Base-by-base conservation (phyloP, 2,797 vertebrate species). In the Buphagus erythrorhynchus region DNA sequence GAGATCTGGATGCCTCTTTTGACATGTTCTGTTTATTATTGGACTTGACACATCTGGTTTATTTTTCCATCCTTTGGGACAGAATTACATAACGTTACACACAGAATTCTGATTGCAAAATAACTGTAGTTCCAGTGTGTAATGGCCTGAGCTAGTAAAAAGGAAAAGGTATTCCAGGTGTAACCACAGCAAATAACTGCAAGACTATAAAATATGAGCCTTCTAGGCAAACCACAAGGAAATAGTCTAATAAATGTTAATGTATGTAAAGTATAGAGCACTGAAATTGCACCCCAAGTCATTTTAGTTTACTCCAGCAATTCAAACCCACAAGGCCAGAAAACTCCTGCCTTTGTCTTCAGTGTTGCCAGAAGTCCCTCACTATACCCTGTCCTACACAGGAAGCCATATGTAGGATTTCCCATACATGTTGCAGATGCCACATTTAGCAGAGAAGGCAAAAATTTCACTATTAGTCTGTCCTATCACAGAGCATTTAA, bases 161-260 rank as follows among this genome's bases (percentile, higher is more conserved):
- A 89, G 81, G 33, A 49, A 52, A 63, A 66, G 20, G n/a, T 43
- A 80, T 65, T 92, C 46, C 77, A 88, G 24, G 52, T 74, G 29
- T 67, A 91, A 59, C 86, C 49, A 89, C 43, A 85, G 21, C 1
- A 7, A 94, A 18, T 73, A 95, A 86, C 9, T 52, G 25, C 40
- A 76, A 76, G 59, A 76, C 36, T 85, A 31, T 52, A 33, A 79
- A 95, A 48, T 13, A 63, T 1, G 3, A 87, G 58, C 67, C 63
- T 92, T 55, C 78, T 15, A 77, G 87, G 78, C 66, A 95, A 94
- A 93, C 82, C 84, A 91, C 54, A 75, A 74, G 18, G n/a, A 69
- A 76, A 52, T 5, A 86, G 6, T 10, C 26, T 62, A 93, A 90
- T 86, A 36, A 73, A 90, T 63, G 65, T n/a, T 90, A 84, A 82